Evolutionary conservation across 2,113 vertebrate genomes (phyloP).

Genomic region (Morphnarchus princeps): DNA sequence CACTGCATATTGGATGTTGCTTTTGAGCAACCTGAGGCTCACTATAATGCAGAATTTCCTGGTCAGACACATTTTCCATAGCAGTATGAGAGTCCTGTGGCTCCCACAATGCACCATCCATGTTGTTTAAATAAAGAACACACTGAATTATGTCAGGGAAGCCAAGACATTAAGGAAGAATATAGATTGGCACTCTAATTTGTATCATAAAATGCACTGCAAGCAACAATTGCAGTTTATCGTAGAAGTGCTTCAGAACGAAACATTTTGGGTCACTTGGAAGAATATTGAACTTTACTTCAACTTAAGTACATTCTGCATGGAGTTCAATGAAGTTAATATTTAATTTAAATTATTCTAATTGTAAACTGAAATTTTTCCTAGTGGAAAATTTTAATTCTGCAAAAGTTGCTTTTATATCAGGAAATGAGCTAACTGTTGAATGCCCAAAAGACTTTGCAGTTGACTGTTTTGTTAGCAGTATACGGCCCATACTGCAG

Average conservation of each 20-base stretch:
- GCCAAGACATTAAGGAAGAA: background rate
- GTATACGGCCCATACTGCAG: background rate
- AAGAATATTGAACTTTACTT: background rate
- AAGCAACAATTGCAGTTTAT: background rate
- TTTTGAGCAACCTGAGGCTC: background rate
- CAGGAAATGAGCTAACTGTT: background rate
- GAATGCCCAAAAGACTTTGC: background rate
- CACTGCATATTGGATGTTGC: background rate
- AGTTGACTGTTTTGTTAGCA: background rate
- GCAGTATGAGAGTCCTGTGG: fast-evolving
- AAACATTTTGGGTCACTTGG: background rate
- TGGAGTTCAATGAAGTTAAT: background rate
- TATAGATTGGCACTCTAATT: background rate
- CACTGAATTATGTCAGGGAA: background rate
- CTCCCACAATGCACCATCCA: background rate
- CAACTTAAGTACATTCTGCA: background rate
- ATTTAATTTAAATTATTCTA: background rate
- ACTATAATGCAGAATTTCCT: background rate
- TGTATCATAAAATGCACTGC: background rate
- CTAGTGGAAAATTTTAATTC: background rate
- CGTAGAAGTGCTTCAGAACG: background rate
- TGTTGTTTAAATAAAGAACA: background rate
- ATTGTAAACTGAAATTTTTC: background rate
- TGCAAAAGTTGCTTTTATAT: background rate
- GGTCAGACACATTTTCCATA: background rate